Conservation (phyloP, 2,888 invertebrate species). For the Apocheima hispidaria region DNA sequence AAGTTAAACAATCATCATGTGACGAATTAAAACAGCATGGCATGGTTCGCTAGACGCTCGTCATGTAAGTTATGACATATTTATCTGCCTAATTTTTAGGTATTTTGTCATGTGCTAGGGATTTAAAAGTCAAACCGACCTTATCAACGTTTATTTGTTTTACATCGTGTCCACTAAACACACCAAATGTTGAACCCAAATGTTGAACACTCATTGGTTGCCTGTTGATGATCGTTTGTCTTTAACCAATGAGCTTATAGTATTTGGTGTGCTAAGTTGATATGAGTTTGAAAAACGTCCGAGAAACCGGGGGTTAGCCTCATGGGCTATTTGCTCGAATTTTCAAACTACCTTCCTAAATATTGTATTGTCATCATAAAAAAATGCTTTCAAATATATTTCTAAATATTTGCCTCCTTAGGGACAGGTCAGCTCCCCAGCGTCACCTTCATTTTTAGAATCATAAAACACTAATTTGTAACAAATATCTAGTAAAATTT, state of each 20-base stretch:
- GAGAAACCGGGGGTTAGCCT: too few species aligned
- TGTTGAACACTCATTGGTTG: too few species aligned
- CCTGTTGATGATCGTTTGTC: too few species aligned
- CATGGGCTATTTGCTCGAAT: too few species aligned
- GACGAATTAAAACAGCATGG: conserved; percentile 41
- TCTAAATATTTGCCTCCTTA: not conserved
- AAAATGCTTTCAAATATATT: not conserved
- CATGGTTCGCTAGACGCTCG: conserved; percentile 22
- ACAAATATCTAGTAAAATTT: not conserved
- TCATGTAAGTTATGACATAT: conserved; percentile 21
- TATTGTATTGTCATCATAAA: too few species aligned
- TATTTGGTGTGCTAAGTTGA: too few species aligned
- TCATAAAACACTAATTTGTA: not conserved
- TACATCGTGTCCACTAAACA: too few species aligned
- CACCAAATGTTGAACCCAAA: too few species aligned
- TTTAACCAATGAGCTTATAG: too few species aligned
- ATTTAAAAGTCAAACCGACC: conserved; percentile 6
- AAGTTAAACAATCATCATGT: conserved; percentile 48
- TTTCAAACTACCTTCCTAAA: too few species aligned
- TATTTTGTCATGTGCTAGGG: conserved; percentile 16
- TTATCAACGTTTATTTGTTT: conserved; percentile 8
- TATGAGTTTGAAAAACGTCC: too few species aligned
- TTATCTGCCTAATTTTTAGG: conserved; percentile 35
- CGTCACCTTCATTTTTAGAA: too few species aligned
- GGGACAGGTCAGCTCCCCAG: not conserved